These are phyloP conservation scores for Oreohelix idahoensis DNA, from an alignment of 1,140 invertebrate genomes.

Conservation along the genomic window DNA sequence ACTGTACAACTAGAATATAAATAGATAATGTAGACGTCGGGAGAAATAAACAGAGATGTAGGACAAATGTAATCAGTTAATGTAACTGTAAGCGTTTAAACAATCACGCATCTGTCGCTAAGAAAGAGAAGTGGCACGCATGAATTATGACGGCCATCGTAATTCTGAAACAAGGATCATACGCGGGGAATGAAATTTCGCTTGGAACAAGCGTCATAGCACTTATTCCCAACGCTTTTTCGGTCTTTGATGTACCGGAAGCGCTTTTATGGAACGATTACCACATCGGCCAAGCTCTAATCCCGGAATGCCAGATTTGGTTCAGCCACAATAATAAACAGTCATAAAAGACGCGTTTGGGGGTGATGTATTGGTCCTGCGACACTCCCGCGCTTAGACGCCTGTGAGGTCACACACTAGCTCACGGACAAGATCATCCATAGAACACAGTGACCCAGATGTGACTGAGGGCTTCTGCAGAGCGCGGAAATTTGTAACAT, in stretches of 20 bases:
- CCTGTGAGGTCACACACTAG: background rate
- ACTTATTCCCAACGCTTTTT: background rate
- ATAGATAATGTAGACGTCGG: no score
- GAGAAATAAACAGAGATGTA: no score
- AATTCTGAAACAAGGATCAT: background rate
- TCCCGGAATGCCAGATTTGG: background rate
- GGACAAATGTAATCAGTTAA: background rate
- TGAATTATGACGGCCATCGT: background rate
- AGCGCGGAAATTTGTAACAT: background rate
- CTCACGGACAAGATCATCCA: background rate
- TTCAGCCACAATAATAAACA: constrained; percentile 3
- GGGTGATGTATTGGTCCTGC: background rate
- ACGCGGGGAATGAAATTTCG: background rate
- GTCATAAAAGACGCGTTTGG: background rate
- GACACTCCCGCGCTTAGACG: background rate
- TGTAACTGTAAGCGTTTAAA: background rate
- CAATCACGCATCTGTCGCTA: background rate
- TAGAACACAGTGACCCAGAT: constrained; percentile 2
- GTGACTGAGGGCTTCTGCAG: background rate
- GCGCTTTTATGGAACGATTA: background rate
- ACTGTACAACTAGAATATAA: no score
- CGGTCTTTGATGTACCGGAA: constrained; percentile 11
- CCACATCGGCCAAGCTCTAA: background rate
- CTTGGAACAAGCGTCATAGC: background rate
- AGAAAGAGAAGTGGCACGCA: background rate